These are phyloP conservation scores for Eristalinus aeneus DNA, from an alignment of 2,888 invertebrate species.

Conservation along the genomic window DNA sequence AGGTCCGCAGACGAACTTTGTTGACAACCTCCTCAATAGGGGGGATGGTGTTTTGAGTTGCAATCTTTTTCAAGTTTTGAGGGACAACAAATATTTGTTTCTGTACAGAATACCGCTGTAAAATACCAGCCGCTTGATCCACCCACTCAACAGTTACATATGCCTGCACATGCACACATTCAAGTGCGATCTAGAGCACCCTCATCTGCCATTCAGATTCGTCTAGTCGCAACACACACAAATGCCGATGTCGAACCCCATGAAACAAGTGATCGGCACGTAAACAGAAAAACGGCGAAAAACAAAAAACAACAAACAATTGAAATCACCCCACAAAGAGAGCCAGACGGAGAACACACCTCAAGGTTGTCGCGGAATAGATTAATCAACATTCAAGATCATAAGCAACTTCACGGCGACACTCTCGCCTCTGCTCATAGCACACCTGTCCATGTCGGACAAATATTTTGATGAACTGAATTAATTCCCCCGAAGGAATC, in stretches of 20 bases:
- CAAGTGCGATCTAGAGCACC: not conserved
- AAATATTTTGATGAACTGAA: not conserved
- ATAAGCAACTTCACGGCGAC: constrained; percentile 25
- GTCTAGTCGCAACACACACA: not conserved
- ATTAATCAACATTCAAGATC: constrained; percentile 62
- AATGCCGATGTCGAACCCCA: constrained; percentile 9
- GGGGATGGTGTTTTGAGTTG: not conserved
- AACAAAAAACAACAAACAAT: not conserved
- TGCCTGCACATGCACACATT: not conserved
- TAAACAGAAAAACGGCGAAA: not conserved
- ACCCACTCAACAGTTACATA: not conserved
- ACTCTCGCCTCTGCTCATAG: constrained; percentile 4
- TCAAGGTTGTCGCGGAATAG: constrained; percentile 20
- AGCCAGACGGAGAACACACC: constrained; percentile 1
- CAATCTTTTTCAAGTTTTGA: too few species aligned
- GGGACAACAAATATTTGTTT: too few species aligned
- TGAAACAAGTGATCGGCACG: constrained; percentile 31
- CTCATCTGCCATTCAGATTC: not conserved
- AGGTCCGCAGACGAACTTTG: not conserved
- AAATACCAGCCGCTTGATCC: not conserved
- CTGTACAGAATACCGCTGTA: not conserved
- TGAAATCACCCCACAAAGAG: constrained; percentile 14
- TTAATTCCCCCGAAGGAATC: not conserved
- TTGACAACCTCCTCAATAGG: not conserved
- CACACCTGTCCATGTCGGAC: constrained; percentile 9